A percentile compares a stretch with the other conserved stretches of the same genome.
Conservation (phyloP, 2,888 invertebrate species). For the Morpho deidamia region DNA sequence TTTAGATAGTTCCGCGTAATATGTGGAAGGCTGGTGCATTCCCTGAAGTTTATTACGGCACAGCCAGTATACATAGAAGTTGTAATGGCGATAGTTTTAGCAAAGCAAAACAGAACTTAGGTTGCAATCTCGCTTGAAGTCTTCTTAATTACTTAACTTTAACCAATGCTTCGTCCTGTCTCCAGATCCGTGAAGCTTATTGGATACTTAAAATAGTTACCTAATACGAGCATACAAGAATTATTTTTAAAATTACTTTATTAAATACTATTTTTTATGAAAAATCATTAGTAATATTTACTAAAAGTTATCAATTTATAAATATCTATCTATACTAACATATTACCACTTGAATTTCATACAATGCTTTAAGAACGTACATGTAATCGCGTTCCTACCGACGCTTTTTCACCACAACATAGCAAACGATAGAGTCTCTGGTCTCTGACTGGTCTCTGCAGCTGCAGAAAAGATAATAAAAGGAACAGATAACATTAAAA, state of each 20-base stretch:
- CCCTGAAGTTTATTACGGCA: constrained; percentile 31
- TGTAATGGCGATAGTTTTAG: constrained; percentile 73
- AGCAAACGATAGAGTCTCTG: too few species aligned
- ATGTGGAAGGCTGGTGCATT: constrained; percentile 10
- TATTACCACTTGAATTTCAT: too few species aligned
- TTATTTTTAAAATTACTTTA: neutral
- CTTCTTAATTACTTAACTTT: constrained; percentile 75
- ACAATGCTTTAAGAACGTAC: too few species aligned
- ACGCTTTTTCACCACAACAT: too few species aligned
- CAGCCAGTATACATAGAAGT: constrained; percentile 45
- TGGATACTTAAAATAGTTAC: constrained; percentile 35
- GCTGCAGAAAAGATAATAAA: too few species aligned
- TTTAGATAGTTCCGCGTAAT: neutral
- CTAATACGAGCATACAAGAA: neutral
- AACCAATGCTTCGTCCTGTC: constrained; percentile 54
- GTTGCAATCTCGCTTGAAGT: constrained; percentile 59
- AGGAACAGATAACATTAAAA: too few species aligned
- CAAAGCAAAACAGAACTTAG: constrained; percentile 66
- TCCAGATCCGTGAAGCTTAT: constrained; percentile 57
- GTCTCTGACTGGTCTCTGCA: too few species aligned
- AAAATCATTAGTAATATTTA: too few species aligned
- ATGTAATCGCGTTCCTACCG: too few species aligned
- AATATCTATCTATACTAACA: too few species aligned
- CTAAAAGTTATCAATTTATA: too few species aligned
- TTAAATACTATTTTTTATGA: too few species aligned